Conservation (phyloP, 2,888 invertebrate genomes). For the Drosophila niveifrons region DNA sequence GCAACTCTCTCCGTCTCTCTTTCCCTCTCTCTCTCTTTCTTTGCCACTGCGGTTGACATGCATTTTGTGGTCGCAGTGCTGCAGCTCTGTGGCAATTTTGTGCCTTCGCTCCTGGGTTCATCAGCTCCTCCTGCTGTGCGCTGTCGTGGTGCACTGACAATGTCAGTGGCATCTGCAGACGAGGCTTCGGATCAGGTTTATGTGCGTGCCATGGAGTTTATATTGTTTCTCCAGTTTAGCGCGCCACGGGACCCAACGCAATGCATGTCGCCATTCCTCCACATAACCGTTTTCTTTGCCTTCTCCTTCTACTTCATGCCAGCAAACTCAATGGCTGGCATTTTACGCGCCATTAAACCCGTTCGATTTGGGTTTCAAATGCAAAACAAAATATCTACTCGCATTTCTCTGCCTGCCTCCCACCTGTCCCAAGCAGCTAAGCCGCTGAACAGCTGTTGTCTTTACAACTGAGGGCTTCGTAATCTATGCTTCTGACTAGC, state of each 20-base stretch:
- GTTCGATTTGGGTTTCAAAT: slow-evolving; percentile 68
- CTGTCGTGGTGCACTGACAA: slow-evolving; percentile 36
- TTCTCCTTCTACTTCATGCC: background rate
- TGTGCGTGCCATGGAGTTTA: slow-evolving; percentile 48
- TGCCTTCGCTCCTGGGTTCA: slow-evolving; percentile 7
- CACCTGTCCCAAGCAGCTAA: slow-evolving; percentile 17
- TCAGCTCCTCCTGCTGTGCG: slow-evolving; percentile 29
- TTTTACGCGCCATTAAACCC: slow-evolving; percentile 73
- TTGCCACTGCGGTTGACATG: slow-evolving; percentile 70
- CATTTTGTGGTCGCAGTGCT: slow-evolving; percentile 70
- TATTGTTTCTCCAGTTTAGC: slow-evolving; percentile 47
- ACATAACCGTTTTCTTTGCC: slow-evolving; percentile 17
- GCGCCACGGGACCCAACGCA: slow-evolving; percentile 31
- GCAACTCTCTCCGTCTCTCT: background rate
- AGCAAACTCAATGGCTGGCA: too few relatives aligned
- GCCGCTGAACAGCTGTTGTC: slow-evolving; percentile 38
- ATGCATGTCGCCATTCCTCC: slow-evolving; percentile 28
- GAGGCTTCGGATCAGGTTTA: slow-evolving; percentile 45
- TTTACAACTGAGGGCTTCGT: background rate
- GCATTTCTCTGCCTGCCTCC: slow-evolving; percentile 23
- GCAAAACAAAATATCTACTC: slow-evolving; percentile 47
- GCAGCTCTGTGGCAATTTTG: slow-evolving; percentile 41
- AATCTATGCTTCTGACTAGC: slow-evolving; percentile 9
- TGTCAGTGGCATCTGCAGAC: slow-evolving; percentile 29
- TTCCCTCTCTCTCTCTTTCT: background rate